phyloP scores from a whole-genome alignment of 2,888 invertebrate species.

The Agrenia bidenticulata region DNA sequence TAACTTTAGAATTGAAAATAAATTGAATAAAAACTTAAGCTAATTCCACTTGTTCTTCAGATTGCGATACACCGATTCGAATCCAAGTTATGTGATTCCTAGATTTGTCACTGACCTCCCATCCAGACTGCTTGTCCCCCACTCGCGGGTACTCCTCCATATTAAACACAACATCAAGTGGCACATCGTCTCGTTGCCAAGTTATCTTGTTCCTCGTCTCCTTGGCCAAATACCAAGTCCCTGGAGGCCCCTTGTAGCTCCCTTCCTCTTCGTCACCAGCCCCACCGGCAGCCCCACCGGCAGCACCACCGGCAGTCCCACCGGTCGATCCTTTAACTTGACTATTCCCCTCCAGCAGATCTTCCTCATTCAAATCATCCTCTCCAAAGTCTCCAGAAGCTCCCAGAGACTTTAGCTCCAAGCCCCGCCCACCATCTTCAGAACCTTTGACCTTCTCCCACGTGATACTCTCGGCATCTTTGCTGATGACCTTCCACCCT shows the following conservation, averaged over 20 bases:
- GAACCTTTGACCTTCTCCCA: constrained; percentile 15
- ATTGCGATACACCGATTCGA: too few species aligned
- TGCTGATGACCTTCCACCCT: constrained; percentile 24
- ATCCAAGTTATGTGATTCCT: constrained; percentile 9
- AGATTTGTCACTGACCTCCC: constrained; percentile 12
- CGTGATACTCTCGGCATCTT: constrained; percentile 19
- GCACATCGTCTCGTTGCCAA: constrained; percentile 10
- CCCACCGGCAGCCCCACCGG: not conserved
- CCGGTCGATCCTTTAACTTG: not conserved
- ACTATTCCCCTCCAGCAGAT: constrained; percentile 2
- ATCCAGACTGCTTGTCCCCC: constrained; percentile 14
- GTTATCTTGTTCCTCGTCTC: constrained; percentile 9
- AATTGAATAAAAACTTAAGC: too few species aligned
- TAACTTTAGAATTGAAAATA: too few species aligned
- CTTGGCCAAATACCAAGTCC: constrained; percentile 16
- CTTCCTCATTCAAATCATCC: constrained; percentile 14
- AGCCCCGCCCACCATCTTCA: not conserved
- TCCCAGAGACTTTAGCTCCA: not conserved
- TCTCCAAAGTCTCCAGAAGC: not conserved
- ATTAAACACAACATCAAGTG: constrained; percentile 6
- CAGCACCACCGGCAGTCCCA: too few species aligned
- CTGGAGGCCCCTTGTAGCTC: constrained; percentile 8
- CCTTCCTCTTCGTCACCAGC: not conserved
- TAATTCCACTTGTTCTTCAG: too few species aligned
- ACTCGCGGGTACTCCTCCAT: constrained; percentile 17